These are phyloP conservation scores for Anoplopoma fimbria DNA, from an alignment of 2,113 vertebrate genomes.

Conservation along the genomic window DNA sequence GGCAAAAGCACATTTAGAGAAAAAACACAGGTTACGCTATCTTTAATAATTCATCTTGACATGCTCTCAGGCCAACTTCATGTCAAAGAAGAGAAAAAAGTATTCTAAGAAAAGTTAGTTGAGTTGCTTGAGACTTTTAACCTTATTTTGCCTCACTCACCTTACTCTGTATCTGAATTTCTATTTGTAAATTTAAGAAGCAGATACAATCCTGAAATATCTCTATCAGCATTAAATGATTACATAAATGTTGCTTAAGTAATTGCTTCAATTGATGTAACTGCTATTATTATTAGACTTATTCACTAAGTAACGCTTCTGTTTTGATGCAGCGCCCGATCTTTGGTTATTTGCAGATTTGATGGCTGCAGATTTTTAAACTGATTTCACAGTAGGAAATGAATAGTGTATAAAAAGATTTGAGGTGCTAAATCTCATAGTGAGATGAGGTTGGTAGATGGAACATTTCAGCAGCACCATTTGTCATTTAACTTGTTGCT, in stretches of 20 bases:
- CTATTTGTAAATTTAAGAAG: background rate
- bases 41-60: constrained; percentile 55
- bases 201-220: background rate
- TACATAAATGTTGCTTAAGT: background rate
- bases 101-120: constrained; percentile 18
- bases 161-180: background rate
- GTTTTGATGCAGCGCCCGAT: constrained; percentile 13
- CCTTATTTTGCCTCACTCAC: background rate
- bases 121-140: background rate
- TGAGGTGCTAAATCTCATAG: constrained; percentile 28
- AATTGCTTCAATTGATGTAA: constrained; percentile 10
- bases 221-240: background rate
- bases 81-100: constrained; percentile 22
- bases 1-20: constrained; percentile 26
- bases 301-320: background rate
- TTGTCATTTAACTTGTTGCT: constrained; percentile 74
- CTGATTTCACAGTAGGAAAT: constrained; percentile 25
- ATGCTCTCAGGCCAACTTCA: constrained; percentile 38
- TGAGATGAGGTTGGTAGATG: constrained; percentile 35
- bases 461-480: constrained; percentile 57
- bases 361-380: constrained; percentile 31
- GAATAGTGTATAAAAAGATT: constrained; percentile 25
- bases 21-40: constrained; percentile 34
- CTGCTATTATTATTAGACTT: background rate
- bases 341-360: constrained; percentile 18